phyloP scores from a whole-genome alignment of 2,113 vertebrate genomes.

The Cynoglossus semilaevis region DNA sequence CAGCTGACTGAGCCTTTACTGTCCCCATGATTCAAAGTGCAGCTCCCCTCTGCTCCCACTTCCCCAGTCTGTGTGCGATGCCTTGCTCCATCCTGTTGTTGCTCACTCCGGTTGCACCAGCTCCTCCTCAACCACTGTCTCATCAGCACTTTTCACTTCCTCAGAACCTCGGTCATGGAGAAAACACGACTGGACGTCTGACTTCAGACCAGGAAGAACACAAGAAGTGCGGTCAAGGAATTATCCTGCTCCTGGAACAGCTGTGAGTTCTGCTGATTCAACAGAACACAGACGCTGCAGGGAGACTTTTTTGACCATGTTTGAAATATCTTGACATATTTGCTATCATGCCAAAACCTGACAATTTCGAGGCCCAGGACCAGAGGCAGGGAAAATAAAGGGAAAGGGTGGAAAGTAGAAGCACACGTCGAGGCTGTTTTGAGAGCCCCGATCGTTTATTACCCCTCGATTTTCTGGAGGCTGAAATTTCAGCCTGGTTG shows the following conservation, averaged over 20 bases:
- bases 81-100: slow-evolving; percentile 71
- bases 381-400: slow-evolving; percentile 46
- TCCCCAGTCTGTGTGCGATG: slow-evolving; percentile 48
- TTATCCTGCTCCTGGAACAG: slow-evolving; percentile 57
- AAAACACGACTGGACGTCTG: slow-evolving; percentile 46
- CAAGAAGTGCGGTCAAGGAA: slow-evolving; percentile 47
- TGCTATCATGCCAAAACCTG: slow-evolving; percentile 47
- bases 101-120: slow-evolving; percentile 55
- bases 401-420: slow-evolving; percentile 62
- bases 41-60: slow-evolving; percentile 42
- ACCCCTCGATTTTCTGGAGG: slow-evolving; percentile 67
- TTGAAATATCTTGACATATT: slow-evolving; percentile 61
- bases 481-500: slow-evolving; percentile 79
- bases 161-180: slow-evolving; percentile 58
- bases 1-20: slow-evolving; percentile 6
- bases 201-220: slow-evolving; percentile 62
- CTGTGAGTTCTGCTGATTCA: slow-evolving; percentile 59
- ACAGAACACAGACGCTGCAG: slow-evolving; percentile 24
- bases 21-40: slow-evolving; percentile 28
- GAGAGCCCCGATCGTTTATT: slow-evolving; percentile 74
- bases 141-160: slow-evolving; percentile 78
- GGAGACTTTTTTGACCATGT: slow-evolving; percentile 26
- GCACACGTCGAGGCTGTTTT: slow-evolving; percentile 62
- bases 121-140: slow-evolving; percentile 51
- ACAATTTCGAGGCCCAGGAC: slow-evolving; percentile 22